Evolutionary conservation across 2,113 vertebrate genomes (phyloP).

Genomic region (Podarcis muralis): DNA sequence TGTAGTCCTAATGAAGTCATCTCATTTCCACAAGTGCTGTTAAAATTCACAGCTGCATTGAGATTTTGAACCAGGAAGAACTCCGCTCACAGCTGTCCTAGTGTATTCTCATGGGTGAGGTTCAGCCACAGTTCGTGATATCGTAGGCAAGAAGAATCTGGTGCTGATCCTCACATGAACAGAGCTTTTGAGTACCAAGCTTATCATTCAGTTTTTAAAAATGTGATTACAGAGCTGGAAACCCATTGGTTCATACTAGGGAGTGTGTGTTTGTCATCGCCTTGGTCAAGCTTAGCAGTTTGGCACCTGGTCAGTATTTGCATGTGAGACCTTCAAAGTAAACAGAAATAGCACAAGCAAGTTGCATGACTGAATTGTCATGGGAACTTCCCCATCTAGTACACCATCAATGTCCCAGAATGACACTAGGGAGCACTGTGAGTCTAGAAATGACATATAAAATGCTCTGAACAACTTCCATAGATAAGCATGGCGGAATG

Average conservation of each 20-base stretch:
- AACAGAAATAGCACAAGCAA: not conserved
- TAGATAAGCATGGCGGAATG: not conserved
- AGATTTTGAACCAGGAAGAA: not conserved
- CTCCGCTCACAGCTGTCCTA: not conserved
- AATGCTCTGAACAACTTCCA: constrained; percentile 43
- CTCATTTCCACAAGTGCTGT: too few relatives aligned
- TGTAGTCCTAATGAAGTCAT: too few relatives aligned
- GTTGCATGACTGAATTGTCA: not conserved
- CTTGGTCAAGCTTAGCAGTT: not conserved
- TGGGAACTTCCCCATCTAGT: constrained; percentile 31
- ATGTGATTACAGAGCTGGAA: not conserved
- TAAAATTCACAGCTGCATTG: not conserved
- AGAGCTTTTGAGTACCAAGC: not conserved
- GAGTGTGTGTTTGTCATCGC: not conserved
- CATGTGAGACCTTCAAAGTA: not conserved
- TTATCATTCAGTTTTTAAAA: not conserved
- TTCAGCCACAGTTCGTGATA: not conserved
- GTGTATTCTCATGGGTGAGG: not conserved
- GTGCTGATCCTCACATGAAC: not conserved
- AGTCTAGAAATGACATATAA: constrained; percentile 28
- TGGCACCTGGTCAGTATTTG: not conserved
- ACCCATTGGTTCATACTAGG: not conserved
- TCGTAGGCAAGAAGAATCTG: not conserved
- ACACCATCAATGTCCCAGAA: constrained; percentile 38
- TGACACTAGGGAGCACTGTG: constrained; percentile 44